Conservation (phyloP, 2,888 invertebrate genomes). For the Apomyelois bistriatella region DNA sequence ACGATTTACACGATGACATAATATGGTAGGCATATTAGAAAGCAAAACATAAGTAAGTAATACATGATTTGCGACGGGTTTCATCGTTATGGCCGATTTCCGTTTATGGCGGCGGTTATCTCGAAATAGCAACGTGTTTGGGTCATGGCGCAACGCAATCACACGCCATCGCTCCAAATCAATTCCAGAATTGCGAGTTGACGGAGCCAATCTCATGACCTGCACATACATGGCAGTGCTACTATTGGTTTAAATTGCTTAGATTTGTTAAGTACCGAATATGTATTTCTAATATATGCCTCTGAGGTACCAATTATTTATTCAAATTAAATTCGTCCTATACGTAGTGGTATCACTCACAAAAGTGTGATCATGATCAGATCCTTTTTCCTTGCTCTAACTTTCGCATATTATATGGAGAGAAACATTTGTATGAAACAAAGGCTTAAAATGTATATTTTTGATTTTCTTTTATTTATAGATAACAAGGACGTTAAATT, state of each 20-base stretch:
- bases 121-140: constrained; percentile 77
- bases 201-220: constrained; percentile 22
- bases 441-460: too few relatives aligned
- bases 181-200: constrained; percentile 49
- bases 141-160: constrained; percentile 68
- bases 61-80: constrained; percentile 5
- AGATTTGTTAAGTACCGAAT: constrained; percentile 20
- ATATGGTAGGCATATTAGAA: constrained; percentile 16
- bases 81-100: constrained; percentile 40
- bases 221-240: constrained; percentile 24
- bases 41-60: background rate
- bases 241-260: constrained; percentile 14
- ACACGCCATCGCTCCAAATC: constrained; percentile 66
- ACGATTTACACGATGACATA: constrained; percentile 3
- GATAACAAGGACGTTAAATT: too few relatives aligned
- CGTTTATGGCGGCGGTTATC: constrained; percentile 75
- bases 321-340: too few relatives aligned
- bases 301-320: too few relatives aligned
- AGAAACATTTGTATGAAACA: too few relatives aligned
- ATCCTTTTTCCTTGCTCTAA: too few relatives aligned
- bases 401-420: too few relatives aligned
- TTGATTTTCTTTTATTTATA: too few relatives aligned
- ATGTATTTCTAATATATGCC: too few relatives aligned
- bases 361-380: too few relatives aligned
- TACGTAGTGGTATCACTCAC: too few relatives aligned